Evolutionary conservation across 2,888 invertebrate genomes (phyloP), one percentile per base, ranked within the genome.

Genomic region (Maniola hyperantus): DNA sequence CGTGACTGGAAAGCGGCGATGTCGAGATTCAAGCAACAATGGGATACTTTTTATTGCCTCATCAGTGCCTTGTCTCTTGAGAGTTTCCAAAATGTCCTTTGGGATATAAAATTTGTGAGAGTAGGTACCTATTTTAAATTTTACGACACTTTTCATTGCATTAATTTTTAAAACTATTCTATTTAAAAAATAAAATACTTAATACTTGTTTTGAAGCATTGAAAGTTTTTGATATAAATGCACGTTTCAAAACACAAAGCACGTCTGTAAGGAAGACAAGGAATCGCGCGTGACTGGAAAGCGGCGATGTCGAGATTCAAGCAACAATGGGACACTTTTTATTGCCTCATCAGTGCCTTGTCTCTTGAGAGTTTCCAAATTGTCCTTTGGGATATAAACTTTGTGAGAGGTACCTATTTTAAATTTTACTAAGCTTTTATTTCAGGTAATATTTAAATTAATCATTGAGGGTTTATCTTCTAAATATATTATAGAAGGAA

Each of bases 231-330:
- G 20, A 42, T 13, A 42, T 15, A 15, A 34, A 59, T 48, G 46
- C 46, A 18, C 33, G 48, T 42, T 18, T 62, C 65, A 67, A 67
- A 72, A 69, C 69, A 69, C 69, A 58, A 67, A 70, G 69, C 72
- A 70, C 73, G 71, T 66, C 69, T 66, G 69, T 68, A 65, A 51
- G 53, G 53, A 69, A 73, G 74, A 73, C 71, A 74, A 70, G 71
- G 71, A 66, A 69, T 64, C 68, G 72, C 61, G 46, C 71, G 71
- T 70, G 70, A 70, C 68, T 57, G 8, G 68, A 66, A 67, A 54
- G 18, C 61, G 48, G 46, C 62, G 39, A 50, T n/a, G 69, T 66
- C 44, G 71, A 71, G 71, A 71, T 71, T 71, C 71, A 36, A 66
- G 66, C 53, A 66, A 71, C 69, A 71, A 71, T 70, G 70, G 64